phyloP scores from a whole-genome alignment of 1,140 invertebrate species.

The Sycobia sp. region DNA sequence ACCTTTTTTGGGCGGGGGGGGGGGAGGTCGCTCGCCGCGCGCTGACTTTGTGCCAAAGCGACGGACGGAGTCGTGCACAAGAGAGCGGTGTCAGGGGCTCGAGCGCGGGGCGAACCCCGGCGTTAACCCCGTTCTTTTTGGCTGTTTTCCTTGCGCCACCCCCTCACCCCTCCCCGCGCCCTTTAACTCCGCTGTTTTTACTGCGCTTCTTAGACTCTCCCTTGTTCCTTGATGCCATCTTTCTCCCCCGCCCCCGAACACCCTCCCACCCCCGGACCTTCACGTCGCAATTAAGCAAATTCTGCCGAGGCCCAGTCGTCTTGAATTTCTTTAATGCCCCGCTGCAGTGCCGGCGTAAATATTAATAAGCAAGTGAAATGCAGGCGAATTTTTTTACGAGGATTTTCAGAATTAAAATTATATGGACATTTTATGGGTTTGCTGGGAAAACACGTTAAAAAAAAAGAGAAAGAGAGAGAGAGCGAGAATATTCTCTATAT shows the following conservation, averaged over 20 bases:
- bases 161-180: background rate
- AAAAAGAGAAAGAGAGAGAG: no score
- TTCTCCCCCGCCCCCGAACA: background rate
- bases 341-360: conserved; percentile 3
- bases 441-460: no score
- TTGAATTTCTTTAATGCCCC: conserved; percentile 5
- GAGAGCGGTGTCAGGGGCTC: no score
- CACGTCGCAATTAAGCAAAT: conserved; percentile 29
- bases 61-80: no score
- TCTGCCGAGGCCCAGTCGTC: background rate
- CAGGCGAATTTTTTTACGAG: conserved; percentile 14
- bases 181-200: no score
- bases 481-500: no score
- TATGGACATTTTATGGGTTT: no score
- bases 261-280: background rate
- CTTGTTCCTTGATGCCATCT: background rate
- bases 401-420: no score
- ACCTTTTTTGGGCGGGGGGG: conserved; percentile 4
- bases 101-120: no score
- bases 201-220: background rate
- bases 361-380: conserved; percentile 11
- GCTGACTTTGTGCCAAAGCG: no score
- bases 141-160: background rate
- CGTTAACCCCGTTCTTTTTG: background rate
- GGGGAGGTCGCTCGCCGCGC: no score